Evolutionary conservation across 2,113 vertebrate species (phyloP).

Genomic region (Chunga burmeisteri): DNA sequence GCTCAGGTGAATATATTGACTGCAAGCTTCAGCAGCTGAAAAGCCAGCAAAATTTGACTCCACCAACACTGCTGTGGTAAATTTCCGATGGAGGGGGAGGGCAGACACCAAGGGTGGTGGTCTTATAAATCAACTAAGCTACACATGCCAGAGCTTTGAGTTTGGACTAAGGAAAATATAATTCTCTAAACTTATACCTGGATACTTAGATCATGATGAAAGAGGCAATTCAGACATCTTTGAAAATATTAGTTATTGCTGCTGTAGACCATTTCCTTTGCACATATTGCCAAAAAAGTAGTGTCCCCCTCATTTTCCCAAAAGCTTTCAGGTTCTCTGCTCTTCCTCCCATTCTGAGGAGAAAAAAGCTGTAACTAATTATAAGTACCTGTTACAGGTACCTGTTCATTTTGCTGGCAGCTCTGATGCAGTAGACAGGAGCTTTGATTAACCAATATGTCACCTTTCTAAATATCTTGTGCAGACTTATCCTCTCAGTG

Average conservation of each 20-base stretch:
- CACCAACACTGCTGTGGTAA: not conserved
- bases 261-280: not conserved
- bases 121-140: not conserved
- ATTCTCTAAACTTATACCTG: not conserved
- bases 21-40: not conserved
- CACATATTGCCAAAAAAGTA: not conserved
- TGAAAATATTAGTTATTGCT: not conserved
- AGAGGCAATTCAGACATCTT: not conserved
- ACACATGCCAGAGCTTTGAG: not conserved
- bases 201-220: not conserved
- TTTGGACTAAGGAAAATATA: not conserved
- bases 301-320: accelerated
- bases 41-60: not conserved
- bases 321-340: not conserved
- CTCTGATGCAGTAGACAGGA: not conserved
- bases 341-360: not conserved
- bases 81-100: not conserved
- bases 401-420: not conserved
- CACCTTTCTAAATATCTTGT: not conserved
- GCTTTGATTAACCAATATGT: not conserved
- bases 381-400: not conserved
- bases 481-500: not conserved
- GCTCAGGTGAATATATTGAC: not conserved
- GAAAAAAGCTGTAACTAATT: not conserved
- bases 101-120: not conserved